phyloP scores from a whole-genome alignment of 2,797 vertebrate species.

The Lepilemur septentrionalis region DNA sequence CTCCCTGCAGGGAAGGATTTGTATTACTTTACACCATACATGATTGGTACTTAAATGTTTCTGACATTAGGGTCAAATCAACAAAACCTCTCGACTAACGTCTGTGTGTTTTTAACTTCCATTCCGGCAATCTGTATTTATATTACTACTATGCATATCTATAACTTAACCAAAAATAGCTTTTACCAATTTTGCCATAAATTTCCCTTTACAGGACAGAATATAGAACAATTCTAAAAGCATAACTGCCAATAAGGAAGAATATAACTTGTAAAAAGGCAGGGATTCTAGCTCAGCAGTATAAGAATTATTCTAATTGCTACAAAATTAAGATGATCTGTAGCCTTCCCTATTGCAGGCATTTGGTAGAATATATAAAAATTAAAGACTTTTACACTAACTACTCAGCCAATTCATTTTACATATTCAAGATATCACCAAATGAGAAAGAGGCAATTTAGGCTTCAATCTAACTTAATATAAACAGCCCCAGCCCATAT shows the following conservation, averaged over 20 bases:
- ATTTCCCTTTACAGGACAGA: neutral
- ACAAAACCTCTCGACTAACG: neutral
- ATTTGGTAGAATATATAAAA: neutral
- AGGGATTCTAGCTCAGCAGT: neutral
- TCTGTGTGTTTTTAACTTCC: conserved; percentile 7
- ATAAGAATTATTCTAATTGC: neutral
- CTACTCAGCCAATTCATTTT: neutral
- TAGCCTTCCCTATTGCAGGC: neutral
- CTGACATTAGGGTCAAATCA: neutral
- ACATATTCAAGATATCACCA: neutral
- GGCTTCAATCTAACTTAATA: neutral
- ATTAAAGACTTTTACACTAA: conserved; percentile 12
- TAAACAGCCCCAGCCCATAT: neutral
- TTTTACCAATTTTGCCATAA: neutral
- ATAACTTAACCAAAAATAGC: neutral
- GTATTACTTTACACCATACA: neutral
- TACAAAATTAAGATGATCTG: neutral
- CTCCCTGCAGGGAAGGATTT: neutral
- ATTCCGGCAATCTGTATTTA: neutral
- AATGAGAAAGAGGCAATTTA: neutral
- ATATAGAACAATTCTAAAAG: conserved; percentile 5
- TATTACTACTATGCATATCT: neutral
- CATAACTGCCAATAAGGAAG: neutral
- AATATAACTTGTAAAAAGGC: neutral
- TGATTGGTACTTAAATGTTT: neutral